Conservation (phyloP, 2,797 vertebrate species). For the Pteropus rufus region DNA sequence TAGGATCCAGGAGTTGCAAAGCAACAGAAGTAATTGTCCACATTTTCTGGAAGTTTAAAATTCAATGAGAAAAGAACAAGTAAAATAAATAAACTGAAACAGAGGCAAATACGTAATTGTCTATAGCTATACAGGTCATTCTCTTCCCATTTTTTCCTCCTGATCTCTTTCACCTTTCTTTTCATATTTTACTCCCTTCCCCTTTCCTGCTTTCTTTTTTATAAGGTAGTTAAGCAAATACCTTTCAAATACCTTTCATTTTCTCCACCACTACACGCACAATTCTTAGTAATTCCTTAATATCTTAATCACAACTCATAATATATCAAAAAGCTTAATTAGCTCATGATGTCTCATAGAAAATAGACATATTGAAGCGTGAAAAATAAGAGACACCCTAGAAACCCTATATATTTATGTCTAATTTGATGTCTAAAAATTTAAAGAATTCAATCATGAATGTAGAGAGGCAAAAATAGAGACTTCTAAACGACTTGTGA, state of each 20-base stretch:
- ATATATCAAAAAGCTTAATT: not conserved
- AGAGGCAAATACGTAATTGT: conserved; percentile 4
- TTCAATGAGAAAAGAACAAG: conserved; percentile 31
- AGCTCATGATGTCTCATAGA: not conserved
- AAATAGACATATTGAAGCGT: not conserved
- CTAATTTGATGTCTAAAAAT: not conserved
- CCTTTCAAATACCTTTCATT: not conserved
- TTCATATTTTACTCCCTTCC: not conserved
- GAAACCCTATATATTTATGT: not conserved
- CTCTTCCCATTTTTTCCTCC: not conserved
- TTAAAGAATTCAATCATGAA: not conserved
- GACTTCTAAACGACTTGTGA: not conserved
- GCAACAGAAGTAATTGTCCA: not conserved
- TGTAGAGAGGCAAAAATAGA: not conserved
- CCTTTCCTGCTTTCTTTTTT: not conserved
- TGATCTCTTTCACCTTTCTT: not conserved
- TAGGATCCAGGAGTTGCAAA: conserved; percentile 15
- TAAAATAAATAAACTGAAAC: conserved; percentile 29
- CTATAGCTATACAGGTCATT: not conserved
- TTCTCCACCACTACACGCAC: not conserved
- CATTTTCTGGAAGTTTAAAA: conserved; percentile 49
- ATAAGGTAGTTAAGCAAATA: not conserved
- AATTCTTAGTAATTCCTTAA: conserved; percentile 6
- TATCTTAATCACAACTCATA: not conserved
- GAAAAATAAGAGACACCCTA: not conserved